A percentile compares a stretch with the other conserved stretches of the same genome.
These are phyloP conservation scores for Myotis planiceps DNA, from an alignment of 2,797 vertebrate genomes.

Conservation along the genomic window DNA sequence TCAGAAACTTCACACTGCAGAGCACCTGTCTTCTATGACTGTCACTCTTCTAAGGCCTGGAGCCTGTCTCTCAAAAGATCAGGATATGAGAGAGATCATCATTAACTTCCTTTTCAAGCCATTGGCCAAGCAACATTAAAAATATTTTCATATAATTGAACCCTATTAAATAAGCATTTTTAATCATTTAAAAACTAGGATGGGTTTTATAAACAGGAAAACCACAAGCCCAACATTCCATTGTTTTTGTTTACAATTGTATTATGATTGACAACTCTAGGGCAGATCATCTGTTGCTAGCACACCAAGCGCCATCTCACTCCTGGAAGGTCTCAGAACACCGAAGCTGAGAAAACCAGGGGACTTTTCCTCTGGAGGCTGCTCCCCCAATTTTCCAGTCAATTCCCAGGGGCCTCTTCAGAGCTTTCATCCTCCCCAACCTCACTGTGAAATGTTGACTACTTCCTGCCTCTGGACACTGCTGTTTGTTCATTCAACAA, in stretches of 20 bases:
- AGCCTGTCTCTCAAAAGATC: neutral
- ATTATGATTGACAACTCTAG: neutral
- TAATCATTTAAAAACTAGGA: neutral
- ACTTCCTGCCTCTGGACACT: neutral
- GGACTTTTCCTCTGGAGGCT: neutral
- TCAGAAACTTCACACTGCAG: neutral
- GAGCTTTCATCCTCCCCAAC: neutral
- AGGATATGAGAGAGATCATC: neutral
- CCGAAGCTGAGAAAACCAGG: neutral
- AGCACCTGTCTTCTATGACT: neutral
- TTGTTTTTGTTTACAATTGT: neutral
- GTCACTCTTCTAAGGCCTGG: neutral
- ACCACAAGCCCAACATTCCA: neutral
- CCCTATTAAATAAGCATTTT: neutral
- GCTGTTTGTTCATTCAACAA: neutral
- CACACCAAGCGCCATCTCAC: neutral
- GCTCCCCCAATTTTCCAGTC: neutral
- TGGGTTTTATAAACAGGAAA: slow-evolving; percentile 19
- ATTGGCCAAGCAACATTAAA: neutral
- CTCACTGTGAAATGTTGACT: neutral
- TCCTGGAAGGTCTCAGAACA: neutral
- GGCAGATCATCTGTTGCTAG: neutral
- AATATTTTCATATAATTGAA: slow-evolving; percentile 7
- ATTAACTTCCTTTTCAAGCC: neutral
- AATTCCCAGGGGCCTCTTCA: neutral